Percentiles rank a stretch among this genome's conserved stretches.
Evolutionary conservation across 2,113 vertebrate genomes (phyloP).

Genomic region (Chloropsis cyanopogon): DNA sequence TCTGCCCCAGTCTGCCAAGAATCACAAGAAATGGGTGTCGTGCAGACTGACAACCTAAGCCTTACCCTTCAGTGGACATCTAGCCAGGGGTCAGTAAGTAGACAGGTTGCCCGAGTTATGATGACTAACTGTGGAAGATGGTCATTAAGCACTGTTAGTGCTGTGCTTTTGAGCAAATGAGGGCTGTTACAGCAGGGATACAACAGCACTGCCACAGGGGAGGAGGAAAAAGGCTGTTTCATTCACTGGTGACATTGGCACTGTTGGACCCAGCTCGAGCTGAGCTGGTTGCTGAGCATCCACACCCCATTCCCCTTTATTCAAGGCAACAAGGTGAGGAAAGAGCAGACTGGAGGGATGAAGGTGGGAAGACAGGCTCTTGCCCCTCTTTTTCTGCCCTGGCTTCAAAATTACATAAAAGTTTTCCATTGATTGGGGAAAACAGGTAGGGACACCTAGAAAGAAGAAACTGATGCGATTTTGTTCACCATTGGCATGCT

Average conservation of each 20-base stretch:
- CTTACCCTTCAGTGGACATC: neutral
- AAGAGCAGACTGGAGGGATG: neutral
- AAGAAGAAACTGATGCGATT: neutral
- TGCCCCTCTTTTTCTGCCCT: neutral
- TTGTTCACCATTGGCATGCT: neutral
- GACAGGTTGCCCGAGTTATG: neutral
- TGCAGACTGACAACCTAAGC: neutral
- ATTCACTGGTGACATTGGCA: neutral
- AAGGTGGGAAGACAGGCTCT: neutral
- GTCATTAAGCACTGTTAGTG: neutral
- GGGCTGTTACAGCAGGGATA: neutral
- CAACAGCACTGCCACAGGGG: neutral
- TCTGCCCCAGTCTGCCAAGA: neutral
- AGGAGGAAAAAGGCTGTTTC: neutral
- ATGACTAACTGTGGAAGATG: neutral
- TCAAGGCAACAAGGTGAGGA: neutral
- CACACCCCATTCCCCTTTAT: neutral
- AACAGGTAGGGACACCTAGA: neutral
- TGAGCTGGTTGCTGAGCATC: neutral
- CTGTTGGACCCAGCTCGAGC: fast-evolving
- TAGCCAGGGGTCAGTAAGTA: neutral
- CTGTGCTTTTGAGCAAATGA: neutral
- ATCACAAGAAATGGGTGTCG: neutral
- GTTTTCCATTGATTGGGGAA: neutral
- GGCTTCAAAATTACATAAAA: neutral